Evolutionary conservation across 2,797 vertebrate genomes (phyloP).

Genomic region (Enteromius paludinosus): DNA sequence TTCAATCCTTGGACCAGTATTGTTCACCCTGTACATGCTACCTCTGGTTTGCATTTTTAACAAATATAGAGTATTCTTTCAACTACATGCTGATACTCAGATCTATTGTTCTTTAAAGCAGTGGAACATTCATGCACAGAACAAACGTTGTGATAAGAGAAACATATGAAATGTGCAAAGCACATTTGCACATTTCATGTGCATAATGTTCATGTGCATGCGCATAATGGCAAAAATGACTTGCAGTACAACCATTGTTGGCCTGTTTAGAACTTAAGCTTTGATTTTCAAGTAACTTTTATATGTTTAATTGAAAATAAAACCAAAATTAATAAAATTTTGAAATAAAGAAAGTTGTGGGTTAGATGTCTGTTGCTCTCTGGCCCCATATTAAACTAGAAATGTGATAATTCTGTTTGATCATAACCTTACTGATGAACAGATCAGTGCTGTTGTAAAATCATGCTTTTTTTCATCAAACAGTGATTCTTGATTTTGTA

Average conservation of each 20-base stretch:
- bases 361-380: background rate
- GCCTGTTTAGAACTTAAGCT: background rate
- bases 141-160: too few species aligned
- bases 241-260: background rate
- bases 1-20: background rate
- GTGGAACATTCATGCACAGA: too few species aligned
- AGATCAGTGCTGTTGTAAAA: background rate
- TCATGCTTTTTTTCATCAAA: background rate
- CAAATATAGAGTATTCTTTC: background rate
- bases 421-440: background rate
- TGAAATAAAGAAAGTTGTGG: background rate
- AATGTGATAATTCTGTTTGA: background rate
- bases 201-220: too few species aligned
- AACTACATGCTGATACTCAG: background rate
- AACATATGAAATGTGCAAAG: too few species aligned
- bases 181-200: too few species aligned
- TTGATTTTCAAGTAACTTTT: background rate
- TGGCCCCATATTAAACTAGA: background rate
- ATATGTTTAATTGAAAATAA: too few species aligned
- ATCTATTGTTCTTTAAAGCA: background rate
- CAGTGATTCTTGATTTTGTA: background rate
- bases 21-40: background rate
- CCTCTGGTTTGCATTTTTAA: background rate
- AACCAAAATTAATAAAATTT: background rate
- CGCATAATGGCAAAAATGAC: background rate